Percentiles rank a stretch among this genome's conserved stretches.
These are phyloP conservation scores for Onychorhynchus coronatus DNA, from an alignment of 2,113 vertebrate genomes.

Conservation along the genomic window DNA sequence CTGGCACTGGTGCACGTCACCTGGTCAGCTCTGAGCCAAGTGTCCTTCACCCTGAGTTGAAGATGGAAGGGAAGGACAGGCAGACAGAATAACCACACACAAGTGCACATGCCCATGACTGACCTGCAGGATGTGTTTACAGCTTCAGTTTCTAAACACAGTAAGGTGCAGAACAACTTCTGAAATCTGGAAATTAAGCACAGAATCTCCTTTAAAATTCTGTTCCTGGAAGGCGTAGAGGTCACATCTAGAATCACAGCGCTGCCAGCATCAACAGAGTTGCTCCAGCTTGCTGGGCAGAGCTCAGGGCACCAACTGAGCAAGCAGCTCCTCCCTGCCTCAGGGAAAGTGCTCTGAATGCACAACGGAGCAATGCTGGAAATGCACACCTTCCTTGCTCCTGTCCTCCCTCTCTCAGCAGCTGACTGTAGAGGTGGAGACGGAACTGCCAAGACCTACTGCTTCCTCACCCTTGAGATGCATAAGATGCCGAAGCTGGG, in stretches of 20 bases:
- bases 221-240: background rate
- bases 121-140: background rate
- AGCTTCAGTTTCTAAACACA: background rate
- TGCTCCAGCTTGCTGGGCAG: background rate
- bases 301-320: background rate
- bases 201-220: background rate
- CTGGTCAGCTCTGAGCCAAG: background rate
- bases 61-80: background rate
- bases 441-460: background rate
- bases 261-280: background rate
- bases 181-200: background rate
- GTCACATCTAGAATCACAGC: background rate
- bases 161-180: background rate
- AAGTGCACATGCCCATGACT: accelerated
- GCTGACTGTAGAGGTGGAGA: background rate
- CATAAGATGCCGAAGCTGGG: background rate
- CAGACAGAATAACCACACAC: background rate
- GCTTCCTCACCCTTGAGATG: background rate
- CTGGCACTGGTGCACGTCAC: background rate
- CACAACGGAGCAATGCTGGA: background rate
- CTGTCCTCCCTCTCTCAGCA: background rate
- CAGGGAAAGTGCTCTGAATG: background rate
- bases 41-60: background rate
- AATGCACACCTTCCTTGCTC: background rate
- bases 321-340: background rate